Evolutionary conservation across 2,888 invertebrate species (phyloP).

Genomic region (Cinara cedri): DNA sequence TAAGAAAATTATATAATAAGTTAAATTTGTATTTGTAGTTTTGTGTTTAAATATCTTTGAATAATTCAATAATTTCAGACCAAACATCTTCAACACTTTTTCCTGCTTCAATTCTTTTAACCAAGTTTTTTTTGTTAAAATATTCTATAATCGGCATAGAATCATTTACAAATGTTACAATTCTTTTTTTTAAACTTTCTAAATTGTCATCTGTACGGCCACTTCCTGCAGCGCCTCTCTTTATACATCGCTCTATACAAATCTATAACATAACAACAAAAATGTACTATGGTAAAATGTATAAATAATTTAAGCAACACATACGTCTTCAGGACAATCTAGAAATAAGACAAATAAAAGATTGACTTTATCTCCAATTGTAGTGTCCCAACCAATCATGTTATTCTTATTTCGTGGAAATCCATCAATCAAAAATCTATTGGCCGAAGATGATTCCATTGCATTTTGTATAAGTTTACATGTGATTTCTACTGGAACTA

Average conservation of each 20-base stretch:
- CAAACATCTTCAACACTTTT: constrained; percentile 69
- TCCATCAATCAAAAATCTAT: constrained; percentile 93
- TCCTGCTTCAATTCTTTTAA: constrained; percentile 78
- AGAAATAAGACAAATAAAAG: constrained; percentile 90
- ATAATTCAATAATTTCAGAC: constrained; percentile 60
- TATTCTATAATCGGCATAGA: constrained; percentile 89
- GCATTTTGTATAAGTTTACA: constrained; percentile 87
- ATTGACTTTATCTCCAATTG: constrained; percentile 79
- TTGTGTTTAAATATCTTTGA: constrained; percentile 51
- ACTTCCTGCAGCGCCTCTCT: constrained; percentile 85
- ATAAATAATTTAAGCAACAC: constrained; percentile 58
- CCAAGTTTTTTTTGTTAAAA: constrained; percentile 74
- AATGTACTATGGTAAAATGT: too few relatives aligned
- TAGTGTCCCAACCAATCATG: constrained; percentile 82
- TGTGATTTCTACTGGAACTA: constrained; percentile 98
- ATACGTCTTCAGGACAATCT: constrained; percentile 78
- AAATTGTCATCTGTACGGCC: constrained; percentile 94
- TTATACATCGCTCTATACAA: constrained; percentile 85
- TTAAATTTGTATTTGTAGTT: constrained; percentile 1
- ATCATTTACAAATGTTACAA: constrained; percentile 82
- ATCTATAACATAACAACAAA: constrained; percentile 60
- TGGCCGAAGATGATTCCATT: constrained; percentile 69
- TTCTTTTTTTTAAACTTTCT: constrained; percentile 84
- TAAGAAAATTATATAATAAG: constrained; percentile 28
- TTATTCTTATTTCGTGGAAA: constrained; percentile 98